Percentiles rank a stretch among this genome's conserved stretches.
These are phyloP conservation scores for Hiodon alosoides DNA, from an alignment of 2,113 vertebrate genomes.

Conservation along the genomic window DNA sequence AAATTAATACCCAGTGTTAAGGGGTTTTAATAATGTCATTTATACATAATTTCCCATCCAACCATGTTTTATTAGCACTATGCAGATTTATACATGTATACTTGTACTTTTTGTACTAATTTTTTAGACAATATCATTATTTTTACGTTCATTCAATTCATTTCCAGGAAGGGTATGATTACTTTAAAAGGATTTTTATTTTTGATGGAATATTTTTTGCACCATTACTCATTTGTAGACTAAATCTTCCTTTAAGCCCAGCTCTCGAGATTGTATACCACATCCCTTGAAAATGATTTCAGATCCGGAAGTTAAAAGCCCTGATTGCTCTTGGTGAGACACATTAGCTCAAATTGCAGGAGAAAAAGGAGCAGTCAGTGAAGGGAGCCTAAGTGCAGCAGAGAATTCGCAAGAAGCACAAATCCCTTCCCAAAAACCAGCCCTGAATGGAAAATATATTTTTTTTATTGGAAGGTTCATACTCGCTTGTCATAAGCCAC, in stretches of 20 bases:
- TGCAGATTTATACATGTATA: no score
- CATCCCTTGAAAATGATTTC: not conserved
- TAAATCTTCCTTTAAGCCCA: no score
- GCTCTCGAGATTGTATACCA: not conserved
- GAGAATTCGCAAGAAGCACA: not conserved
- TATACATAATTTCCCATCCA: no score
- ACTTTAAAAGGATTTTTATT: not conserved
- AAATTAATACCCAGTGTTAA: no score
- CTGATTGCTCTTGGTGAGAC: not conserved
- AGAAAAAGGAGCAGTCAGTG: not conserved
- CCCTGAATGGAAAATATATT: not conserved
- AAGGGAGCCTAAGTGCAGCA: not conserved
- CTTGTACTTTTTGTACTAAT: no score
- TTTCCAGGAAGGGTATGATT: no score
- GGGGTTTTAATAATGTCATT: no score
- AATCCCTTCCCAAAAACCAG: not conserved
- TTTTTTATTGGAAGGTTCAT: not conserved
- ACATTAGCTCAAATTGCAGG: not conserved
- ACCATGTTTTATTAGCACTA: no score
- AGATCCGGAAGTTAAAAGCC: conserved; percentile 1
- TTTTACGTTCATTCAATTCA: not conserved
- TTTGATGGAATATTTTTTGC: not conserved
- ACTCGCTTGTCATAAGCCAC: not conserved
- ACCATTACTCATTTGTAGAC: no score
- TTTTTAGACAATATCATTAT: not conserved